phyloP scores from a whole-genome alignment of 2,113 vertebrate species.

The Etia nguti region DNA sequence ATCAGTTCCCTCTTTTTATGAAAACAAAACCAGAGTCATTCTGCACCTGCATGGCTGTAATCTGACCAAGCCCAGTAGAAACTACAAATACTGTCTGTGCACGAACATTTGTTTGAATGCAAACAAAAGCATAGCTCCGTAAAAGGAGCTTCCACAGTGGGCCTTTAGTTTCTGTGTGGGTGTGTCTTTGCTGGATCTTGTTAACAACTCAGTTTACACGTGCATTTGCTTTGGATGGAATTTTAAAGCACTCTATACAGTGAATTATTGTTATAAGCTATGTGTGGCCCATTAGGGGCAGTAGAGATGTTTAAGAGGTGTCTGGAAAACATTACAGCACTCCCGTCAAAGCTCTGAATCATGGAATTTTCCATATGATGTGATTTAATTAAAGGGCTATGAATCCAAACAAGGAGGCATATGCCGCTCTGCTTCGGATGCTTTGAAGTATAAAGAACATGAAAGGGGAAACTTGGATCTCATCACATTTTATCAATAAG shows the following conservation, averaged over 20 bases:
- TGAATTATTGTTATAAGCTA: not conserved
- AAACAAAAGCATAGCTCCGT: not conserved
- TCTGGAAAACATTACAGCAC: constrained; percentile 13
- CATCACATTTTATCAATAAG: not conserved
- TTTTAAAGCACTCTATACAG: not conserved
- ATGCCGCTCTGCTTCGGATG: not conserved
- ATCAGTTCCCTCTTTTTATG: not conserved
- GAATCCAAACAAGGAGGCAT: not conserved
- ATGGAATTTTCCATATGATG: constrained; percentile 41
- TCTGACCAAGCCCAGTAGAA: not conserved
- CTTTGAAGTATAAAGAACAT: not conserved
- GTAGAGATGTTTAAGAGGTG: not conserved
- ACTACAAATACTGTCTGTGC: constrained; percentile 3
- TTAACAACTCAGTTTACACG: not conserved
- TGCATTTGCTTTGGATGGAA: constrained; percentile 6
- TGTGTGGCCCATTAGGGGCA: constrained; percentile 10
- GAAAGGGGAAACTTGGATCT: not conserved
- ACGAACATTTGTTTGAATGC: constrained; percentile 32
- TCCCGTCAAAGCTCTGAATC: not conserved
- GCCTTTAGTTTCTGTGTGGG: not conserved
- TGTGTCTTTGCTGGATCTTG: not conserved
- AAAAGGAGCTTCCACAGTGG: not conserved
- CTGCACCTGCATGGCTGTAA: constrained; percentile 17
- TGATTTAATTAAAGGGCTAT: not conserved
- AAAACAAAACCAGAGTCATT: not conserved